Percentiles rank a stretch among this genome's conserved stretches.
Evolutionary conservation across 1,140 invertebrate genomes (phyloP).

Genomic region (Anastatus disparis): DNA sequence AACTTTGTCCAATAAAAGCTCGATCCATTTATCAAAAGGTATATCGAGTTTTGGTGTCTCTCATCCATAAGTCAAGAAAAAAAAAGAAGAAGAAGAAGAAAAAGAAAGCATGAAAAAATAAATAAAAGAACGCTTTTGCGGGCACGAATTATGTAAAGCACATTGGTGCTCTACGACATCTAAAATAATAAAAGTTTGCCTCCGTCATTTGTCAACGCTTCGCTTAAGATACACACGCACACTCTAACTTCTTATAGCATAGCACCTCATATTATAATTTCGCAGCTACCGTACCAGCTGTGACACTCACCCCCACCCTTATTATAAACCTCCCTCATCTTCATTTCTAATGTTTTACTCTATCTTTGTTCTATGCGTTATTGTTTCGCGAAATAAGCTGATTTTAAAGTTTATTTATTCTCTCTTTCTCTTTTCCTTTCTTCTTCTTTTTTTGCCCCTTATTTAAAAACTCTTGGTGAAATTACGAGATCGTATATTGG

Average conservation of each 20-base stretch:
- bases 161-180: slow-evolving; percentile 57
- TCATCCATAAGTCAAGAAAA: slow-evolving; percentile 34
- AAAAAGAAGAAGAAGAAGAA: slow-evolving; percentile 24
- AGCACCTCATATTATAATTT: slow-evolving; percentile 48
- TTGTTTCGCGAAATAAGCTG: slow-evolving; percentile 11
- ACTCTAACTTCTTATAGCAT: background rate
- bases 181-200: slow-evolving; percentile 68
- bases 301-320: background rate
- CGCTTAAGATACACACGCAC: background rate
- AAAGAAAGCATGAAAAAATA: no score
- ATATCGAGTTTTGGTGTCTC: background rate
- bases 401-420: slow-evolving; percentile 29
- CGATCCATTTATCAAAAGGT: slow-evolving; percentile 62
- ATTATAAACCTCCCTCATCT: background rate
- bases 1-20: slow-evolving; percentile 64
- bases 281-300: slow-evolving; percentile 34
- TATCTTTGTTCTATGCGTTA: background rate
- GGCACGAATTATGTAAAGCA: slow-evolving; percentile 64
- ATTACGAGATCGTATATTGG: no score
- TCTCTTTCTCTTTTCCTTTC: background rate
- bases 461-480: background rate
- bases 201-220: slow-evolving; percentile 67
- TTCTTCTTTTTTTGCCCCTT: no score
- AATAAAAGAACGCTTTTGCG: no score
- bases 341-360: slow-evolving; percentile 28